Evolutionary conservation across 2,797 vertebrate genomes (phyloP).

Genomic region (Vireo griseus): DNA sequence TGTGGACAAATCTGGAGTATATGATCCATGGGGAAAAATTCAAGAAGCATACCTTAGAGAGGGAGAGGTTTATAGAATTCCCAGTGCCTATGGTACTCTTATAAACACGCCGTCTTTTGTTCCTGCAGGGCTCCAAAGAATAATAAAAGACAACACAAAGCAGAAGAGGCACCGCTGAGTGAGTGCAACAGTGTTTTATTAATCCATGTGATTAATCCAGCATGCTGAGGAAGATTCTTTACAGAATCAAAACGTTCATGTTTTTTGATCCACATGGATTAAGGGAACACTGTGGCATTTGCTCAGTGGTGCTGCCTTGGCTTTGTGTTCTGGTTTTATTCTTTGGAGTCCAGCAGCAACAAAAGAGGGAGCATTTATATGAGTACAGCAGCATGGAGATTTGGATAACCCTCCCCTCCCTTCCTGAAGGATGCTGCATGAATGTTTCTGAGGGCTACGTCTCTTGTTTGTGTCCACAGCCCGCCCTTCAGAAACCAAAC

Average conservation of each 20-base stretch:
- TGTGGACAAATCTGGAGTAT: neutral
- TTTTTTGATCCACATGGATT: constrained; percentile 74
- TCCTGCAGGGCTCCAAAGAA: constrained; percentile 52
- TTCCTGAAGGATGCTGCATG: constrained; percentile 44
- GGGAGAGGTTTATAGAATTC: constrained; percentile 12
- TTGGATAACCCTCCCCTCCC: constrained; percentile 56
- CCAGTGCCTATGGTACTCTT: constrained; percentile 30
- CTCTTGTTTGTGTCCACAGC: constrained; percentile 55
- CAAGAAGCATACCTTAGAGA: constrained; percentile 24
- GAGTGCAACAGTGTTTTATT: constrained; percentile 71
- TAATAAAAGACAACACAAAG: constrained; percentile 67
- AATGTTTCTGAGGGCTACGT: constrained; percentile 56
- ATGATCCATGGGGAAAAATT: neutral
- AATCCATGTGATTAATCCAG: constrained; percentile 78
- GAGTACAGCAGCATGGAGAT: constrained; percentile 50
- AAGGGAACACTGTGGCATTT: constrained; percentile 72
- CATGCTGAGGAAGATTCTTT: constrained; percentile 75
- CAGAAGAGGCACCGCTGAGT: constrained; percentile 59
- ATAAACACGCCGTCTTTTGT: constrained; percentile 64
- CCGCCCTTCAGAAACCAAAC: constrained; percentile 49
- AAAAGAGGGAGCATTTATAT: constrained; percentile 70
- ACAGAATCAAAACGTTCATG: constrained; percentile 66
- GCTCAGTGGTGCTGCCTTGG: constrained; percentile 57
- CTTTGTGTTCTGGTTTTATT: constrained; percentile 71
- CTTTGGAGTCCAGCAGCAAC: constrained; percentile 65